These are phyloP conservation scores for Cydia splendana DNA, from an alignment of 1,140 invertebrate species.

Conservation along the genomic window DNA sequence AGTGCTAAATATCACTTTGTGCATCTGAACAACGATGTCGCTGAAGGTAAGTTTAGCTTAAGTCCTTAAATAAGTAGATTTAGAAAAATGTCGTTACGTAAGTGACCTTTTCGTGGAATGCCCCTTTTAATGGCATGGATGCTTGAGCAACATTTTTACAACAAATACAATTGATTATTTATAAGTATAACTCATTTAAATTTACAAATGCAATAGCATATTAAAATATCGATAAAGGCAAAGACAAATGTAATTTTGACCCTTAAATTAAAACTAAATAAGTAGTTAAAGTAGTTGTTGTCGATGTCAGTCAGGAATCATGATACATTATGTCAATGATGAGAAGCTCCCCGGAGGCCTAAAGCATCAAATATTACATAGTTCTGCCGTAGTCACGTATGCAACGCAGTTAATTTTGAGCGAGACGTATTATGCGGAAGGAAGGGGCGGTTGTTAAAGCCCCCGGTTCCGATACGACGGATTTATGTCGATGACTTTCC, in stretches of 20 bases:
- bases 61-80: neutral
- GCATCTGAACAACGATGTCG: conserved; percentile 36
- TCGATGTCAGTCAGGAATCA: neutral
- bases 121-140: too few relatives aligned
- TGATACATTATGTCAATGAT: neutral
- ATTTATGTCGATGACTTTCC: conserved; percentile 44
- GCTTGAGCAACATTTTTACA: too few relatives aligned
- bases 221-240: too few relatives aligned
- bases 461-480: conserved; percentile 45
- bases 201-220: too few relatives aligned
- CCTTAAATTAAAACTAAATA: too few relatives aligned
- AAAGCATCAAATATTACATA: conserved; percentile 20
- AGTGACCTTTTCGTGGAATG: too few relatives aligned
- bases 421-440: conserved; percentile 31
- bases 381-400: conserved; percentile 30
- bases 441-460: conserved; percentile 41
- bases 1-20: conserved; percentile 36
- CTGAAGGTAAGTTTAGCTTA: conserved; percentile 44
- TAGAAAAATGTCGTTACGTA: too few relatives aligned
- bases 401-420: conserved; percentile 38
- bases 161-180: too few relatives aligned
- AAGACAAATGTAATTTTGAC: too few relatives aligned
- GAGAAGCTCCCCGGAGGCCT: neutral
- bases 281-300: too few relatives aligned
- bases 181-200: too few relatives aligned